Percentiles rank a stretch among this genome's conserved stretches.
Evolutionary conservation across 37 sponge, comb jelly and placozoan genomes (phyloP).

Genomic region (Sycon ciliatum): DNA sequence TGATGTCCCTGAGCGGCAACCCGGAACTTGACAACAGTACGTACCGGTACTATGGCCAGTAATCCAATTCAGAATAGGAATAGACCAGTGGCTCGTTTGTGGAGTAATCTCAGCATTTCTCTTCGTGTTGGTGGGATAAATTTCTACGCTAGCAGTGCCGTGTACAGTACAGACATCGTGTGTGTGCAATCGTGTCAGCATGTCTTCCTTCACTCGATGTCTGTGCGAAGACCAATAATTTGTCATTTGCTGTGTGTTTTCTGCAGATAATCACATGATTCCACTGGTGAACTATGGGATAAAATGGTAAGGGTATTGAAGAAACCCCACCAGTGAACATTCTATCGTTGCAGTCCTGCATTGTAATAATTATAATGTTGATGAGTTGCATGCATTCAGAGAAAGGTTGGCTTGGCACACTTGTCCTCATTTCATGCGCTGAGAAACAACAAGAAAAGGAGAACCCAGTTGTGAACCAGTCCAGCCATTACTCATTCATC

Average conservation of each 20-base stretch:
- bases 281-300: slow-evolving; percentile 84
- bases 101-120: too few relatives aligned
- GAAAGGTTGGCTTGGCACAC: neutral
- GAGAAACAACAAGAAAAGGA: neutral
- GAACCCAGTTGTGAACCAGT: neutral
- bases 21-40: slow-evolving; percentile 70
- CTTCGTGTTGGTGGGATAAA: too few relatives aligned
- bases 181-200: too few relatives aligned
- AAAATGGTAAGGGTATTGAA: slow-evolving; percentile 58
- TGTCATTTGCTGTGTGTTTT: too few relatives aligned
- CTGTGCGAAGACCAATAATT: too few relatives aligned
- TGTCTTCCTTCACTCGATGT: too few relatives aligned
- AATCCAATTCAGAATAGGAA: too few relatives aligned
- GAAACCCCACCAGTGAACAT: neutral
- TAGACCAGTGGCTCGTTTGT: too few relatives aligned
- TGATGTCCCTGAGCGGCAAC: slow-evolving; percentile 79
- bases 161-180: neutral
- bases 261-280: slow-evolving; percentile 65
- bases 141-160: too few relatives aligned
- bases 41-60: too few relatives aligned
- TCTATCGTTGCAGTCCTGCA: too few relatives aligned
- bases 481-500: neutral
- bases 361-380: neutral
- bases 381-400: neutral
- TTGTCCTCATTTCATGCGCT: neutral